phyloP scores from a whole-genome alignment of 2,797 vertebrate genomes.

The Bovichtus variegatus region DNA sequence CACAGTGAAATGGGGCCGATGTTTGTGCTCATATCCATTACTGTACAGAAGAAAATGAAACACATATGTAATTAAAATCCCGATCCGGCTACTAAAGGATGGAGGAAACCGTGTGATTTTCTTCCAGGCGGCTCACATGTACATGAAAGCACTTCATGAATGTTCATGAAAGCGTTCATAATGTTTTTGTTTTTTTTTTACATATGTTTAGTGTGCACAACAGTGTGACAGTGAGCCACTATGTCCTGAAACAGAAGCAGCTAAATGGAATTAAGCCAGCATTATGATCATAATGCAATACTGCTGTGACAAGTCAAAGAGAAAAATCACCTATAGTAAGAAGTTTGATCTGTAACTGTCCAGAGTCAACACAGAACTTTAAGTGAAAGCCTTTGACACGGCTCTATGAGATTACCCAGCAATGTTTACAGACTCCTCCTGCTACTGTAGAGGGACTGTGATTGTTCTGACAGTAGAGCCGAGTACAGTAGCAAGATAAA shows the following conservation, averaged over 20 bases:
- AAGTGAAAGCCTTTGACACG: conserved; percentile 2
- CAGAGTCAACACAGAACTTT: background rate
- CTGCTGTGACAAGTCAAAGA: too few species aligned
- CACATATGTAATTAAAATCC: background rate
- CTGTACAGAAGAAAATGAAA: background rate
- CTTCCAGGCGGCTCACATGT: background rate
- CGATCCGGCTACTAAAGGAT: background rate
- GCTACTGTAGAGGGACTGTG: background rate
- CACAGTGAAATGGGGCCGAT: background rate
- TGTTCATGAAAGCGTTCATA: background rate
- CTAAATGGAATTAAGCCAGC: background rate
- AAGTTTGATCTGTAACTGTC: background rate
- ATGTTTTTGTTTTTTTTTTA: background rate
- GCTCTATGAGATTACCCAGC: background rate
- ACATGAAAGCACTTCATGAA: background rate
- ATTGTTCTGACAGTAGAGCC: conserved; percentile 18
- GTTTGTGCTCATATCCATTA: background rate
- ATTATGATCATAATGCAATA: too few species aligned
- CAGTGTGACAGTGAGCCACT: background rate
- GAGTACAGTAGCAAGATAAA: background rate
- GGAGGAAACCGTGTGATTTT: background rate
- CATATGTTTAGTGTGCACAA: background rate
- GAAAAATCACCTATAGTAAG: too few species aligned
- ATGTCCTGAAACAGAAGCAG: background rate
- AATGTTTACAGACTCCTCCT: background rate